Conservation (phyloP, 1,140 invertebrate genomes). For the Leptonema lineaticorne region DNA sequence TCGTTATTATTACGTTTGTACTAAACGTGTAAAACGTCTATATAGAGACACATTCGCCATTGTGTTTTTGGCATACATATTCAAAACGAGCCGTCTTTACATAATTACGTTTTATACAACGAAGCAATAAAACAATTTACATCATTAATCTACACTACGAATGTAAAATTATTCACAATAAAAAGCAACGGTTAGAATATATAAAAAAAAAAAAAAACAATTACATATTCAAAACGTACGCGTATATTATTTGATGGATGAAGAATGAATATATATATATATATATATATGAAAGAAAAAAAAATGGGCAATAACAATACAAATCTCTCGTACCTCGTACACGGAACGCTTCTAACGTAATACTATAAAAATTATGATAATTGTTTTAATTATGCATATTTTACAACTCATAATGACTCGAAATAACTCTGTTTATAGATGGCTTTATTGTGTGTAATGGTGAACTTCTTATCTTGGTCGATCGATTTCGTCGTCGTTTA, state of each 20-base stretch:
- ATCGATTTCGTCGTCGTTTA: conserved; percentile 1
- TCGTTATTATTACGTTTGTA: too few species aligned
- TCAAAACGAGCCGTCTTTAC: conserved; percentile 26
- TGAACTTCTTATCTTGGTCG: conserved; percentile 15
- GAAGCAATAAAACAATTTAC: conserved; percentile 27
- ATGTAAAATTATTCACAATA: conserved; percentile 28
- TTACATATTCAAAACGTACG: too few species aligned
- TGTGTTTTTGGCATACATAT: background rate
- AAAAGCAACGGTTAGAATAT: conserved; percentile 2
- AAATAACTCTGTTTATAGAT: conserved; percentile 38
- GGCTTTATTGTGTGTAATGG: conserved; percentile 39
- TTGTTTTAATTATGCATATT: conserved; percentile 42
- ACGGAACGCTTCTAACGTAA: conserved; percentile 7
- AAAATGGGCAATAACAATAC: conserved; percentile 13
- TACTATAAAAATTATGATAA: conserved; percentile 40
- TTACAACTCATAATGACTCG: conserved; percentile 40
- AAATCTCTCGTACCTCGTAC: background rate
- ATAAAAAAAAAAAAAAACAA: background rate
- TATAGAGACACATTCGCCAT: background rate
- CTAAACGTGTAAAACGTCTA: too few species aligned
- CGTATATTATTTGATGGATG: too few species aligned
- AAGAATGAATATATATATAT: background rate
- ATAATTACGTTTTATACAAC: conserved; percentile 25
- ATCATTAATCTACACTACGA: conserved; percentile 26
- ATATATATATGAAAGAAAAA: conserved; percentile 1